Evolutionary conservation across 2,888 invertebrate species (phyloP).

Genomic region (Galerucella pusilla): DNA sequence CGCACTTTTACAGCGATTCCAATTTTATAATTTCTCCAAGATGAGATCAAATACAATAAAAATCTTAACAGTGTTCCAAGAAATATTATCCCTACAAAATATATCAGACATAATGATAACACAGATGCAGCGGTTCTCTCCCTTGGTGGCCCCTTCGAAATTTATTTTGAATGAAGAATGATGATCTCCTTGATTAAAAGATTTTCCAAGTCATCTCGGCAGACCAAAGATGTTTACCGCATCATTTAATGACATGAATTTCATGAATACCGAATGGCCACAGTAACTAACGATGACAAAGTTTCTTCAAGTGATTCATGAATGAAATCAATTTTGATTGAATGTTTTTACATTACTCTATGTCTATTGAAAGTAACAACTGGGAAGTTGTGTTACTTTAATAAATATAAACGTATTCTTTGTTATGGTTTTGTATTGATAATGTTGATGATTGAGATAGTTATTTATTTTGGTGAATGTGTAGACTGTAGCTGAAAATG

Average conservation of each 20-base stretch:
- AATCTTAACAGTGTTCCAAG: not conserved
- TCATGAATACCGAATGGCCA: conserved; percentile 40
- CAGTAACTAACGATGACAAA: conserved; percentile 34
- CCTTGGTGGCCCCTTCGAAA: conserved; percentile 39
- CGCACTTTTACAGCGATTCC: no score
- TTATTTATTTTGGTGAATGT: no score
- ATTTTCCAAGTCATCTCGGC: conserved; percentile 41
- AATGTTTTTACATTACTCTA: conserved; percentile 22
- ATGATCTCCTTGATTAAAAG: conserved; percentile 41
- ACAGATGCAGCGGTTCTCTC: conserved; percentile 25
- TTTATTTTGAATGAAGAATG: conserved; percentile 43
- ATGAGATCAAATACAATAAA: not conserved
- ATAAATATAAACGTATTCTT: conserved; percentile 21
- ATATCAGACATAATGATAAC: not conserved
- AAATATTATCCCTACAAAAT: not conserved
- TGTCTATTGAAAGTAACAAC: conserved; percentile 9
- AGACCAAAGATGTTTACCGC: conserved; percentile 43
- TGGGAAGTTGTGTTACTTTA: conserved; percentile 18
- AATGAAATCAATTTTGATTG: conserved; percentile 29
- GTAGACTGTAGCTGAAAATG: no score
- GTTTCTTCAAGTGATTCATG: conserved; percentile 18
- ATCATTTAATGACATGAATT: conserved; percentile 45
- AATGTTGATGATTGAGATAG: no score
- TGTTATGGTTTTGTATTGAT: no score
- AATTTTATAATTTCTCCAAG: not conserved